A percentile compares a stretch with the other conserved stretches of the same genome.
Evolutionary conservation across 2,888 invertebrate species (phyloP).

Genomic region (Pachymerium ferrugineum): DNA sequence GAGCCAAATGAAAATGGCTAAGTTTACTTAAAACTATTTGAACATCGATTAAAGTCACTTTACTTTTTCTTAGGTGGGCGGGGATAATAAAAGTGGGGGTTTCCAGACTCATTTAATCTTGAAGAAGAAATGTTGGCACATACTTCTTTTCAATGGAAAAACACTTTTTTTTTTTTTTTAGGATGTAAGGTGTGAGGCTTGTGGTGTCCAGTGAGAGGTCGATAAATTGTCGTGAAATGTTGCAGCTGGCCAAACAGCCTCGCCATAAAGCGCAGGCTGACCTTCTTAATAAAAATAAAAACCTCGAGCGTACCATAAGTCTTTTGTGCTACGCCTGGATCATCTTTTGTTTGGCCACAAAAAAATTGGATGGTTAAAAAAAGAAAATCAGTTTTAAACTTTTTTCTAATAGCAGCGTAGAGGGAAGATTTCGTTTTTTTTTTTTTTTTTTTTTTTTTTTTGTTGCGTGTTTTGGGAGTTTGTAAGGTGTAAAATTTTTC

Average conservation of each 20-base stretch:
- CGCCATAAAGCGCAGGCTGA: conserved; percentile 20
- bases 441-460: no score
- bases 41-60: not conserved
- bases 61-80: not conserved
- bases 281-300: conserved; percentile 24
- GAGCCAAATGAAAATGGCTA: not conserved
- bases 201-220: conserved; percentile 27
- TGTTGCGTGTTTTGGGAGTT: not conserved
- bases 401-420: no score
- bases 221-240: conserved; percentile 25
- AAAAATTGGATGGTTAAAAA: no score
- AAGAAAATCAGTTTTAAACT: no score
- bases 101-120: not conserved
- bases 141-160: not conserved
- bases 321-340: not conserved
- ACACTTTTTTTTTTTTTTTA: not conserved
- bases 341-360: no score
- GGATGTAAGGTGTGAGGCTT: conserved; percentile 18
- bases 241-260: conserved; percentile 22
- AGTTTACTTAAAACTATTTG: not conserved
- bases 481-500: not conserved
- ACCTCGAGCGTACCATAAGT: conserved; percentile 2
- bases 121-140: not conserved
- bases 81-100: not conserved
- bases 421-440: no score